A percentile compares a stretch with the other conserved stretches of the same genome.
These are phyloP conservation scores for Vannuccia rotundouncinata DNA, from an alignment of 2,888 invertebrate species.

Conservation along the genomic window DNA sequence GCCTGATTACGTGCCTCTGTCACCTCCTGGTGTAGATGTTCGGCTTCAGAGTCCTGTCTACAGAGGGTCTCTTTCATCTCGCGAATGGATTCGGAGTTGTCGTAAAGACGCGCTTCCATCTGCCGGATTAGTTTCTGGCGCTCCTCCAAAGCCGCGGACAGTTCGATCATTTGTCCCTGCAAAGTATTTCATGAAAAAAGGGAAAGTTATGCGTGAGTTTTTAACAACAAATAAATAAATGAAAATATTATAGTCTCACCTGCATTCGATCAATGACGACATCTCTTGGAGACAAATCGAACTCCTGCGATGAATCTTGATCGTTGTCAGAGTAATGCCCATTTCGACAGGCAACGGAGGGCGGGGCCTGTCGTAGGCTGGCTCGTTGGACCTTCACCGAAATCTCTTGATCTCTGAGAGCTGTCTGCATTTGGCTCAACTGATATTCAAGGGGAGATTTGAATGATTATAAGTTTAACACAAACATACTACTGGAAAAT, in stretches of 20 bases:
- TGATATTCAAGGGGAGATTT: too few relatives aligned
- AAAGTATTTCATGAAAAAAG: too few relatives aligned
- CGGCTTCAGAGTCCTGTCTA: not conserved
- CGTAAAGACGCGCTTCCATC: conserved; percentile 8
- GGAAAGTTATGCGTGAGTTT: not conserved
- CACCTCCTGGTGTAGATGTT: not conserved
- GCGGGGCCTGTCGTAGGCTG: not conserved
- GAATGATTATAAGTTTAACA: too few relatives aligned
- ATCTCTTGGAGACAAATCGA: not conserved
- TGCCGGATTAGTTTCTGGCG: not conserved
- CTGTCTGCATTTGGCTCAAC: not conserved
- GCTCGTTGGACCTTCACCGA: not conserved
- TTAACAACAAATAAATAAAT: not conserved
- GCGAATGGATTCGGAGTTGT: not conserved
- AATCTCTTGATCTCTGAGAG: not conserved
- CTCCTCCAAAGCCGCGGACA: not conserved
- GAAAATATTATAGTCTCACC: not conserved
- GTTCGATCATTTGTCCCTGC: not conserved
- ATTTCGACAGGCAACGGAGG: not conserved
- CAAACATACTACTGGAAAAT: too few relatives aligned
- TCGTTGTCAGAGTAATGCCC: not conserved
- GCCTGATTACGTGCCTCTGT: not conserved
- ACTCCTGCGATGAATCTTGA: not conserved
- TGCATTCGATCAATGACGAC: not conserved
- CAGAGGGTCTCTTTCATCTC: not conserved